phyloP scores from a whole-genome alignment of 1,140 invertebrate species.

The Drosophila pseudoananassae region DNA sequence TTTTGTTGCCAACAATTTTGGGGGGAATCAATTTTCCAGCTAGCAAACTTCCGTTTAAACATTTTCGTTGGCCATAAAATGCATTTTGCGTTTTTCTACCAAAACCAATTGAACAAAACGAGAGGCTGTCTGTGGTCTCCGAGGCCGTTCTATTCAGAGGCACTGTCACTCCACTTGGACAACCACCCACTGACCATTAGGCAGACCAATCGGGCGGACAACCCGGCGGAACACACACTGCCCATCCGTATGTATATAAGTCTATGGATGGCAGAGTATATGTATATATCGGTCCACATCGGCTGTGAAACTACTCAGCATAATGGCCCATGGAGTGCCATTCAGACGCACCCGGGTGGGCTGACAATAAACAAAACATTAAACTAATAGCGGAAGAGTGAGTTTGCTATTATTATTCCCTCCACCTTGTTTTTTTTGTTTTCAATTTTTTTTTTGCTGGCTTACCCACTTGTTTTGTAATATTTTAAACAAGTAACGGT shows the following conservation, averaged over 20 bases:
- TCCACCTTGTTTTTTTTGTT: constrained; percentile 28
- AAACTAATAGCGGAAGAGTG: constrained; percentile 72
- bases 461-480: constrained; percentile 46
- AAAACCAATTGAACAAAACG: constrained; percentile 69
- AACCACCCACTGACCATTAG: constrained; percentile 50
- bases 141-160: constrained; percentile 43
- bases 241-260: constrained; percentile 5
- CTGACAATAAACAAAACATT: constrained; percentile 81
- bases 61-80: constrained; percentile 43
- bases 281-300: constrained; percentile 34
- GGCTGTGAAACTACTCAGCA: constrained; percentile 76
- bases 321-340: constrained; percentile 75
- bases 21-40: constrained; percentile 24
- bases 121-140: constrained; percentile 37
- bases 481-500: constrained; percentile 79
- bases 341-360: constrained; percentile 68
- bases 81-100: constrained; percentile 58
- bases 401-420: constrained; percentile 39
- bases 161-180: constrained; percentile 10
- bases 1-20: constrained; percentile 5
- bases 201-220: constrained; percentile 63
- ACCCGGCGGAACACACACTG: constrained; percentile 15
- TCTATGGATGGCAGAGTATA: constrained; percentile 7
- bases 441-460: constrained; percentile 1
- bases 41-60: constrained; percentile 5